Evolutionary conservation across 2,113 vertebrate species (phyloP), one percentile per base, ranked within the genome.

Genomic region (Electrona antarctica): DNA sequence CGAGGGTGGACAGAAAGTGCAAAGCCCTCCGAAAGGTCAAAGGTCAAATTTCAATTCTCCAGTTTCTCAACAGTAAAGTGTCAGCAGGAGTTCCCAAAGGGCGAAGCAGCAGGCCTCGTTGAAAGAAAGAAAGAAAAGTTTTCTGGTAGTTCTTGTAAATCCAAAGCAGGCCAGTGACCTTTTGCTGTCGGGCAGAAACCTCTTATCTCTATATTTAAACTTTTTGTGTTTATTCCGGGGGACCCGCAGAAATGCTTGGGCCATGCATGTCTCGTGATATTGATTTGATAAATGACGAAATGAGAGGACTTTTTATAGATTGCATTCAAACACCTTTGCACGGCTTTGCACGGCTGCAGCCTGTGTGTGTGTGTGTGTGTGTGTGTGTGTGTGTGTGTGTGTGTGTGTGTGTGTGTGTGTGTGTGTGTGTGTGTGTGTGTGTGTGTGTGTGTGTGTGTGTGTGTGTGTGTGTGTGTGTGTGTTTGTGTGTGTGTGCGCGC

Each of bases 1-100:
- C 83, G 82, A 82, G 78, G 80, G 88, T 78, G 79, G 74, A 71
- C 71, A 78, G 60, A 82, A 86, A 74, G 69, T 64, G 60, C 51
- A 80, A 79, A 78, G 60, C 15, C 33, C 33, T 6, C 33, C 33
- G 2, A 87, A 90, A 90, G 82, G 85, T 74, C 63, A 85, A 74
- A 85, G 41, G 63, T 85, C 67, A 68, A 49, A 68, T 4, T 4
- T 11, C 46, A 45, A 45, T 28, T 86, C 81, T 51, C 58, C 52
- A 60, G 21, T 29, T 74, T 72, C 15, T 74, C 13, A 59, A 0
- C 14, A 7, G 81, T 79, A 29, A 74, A 78, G 78, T 58, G 81
- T 67, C 69, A 84, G 79, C 55, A 84, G 86, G 88, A 88, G 15
- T 41, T 73, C 71, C 85, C 81, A 78, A 41, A 14, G 61, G 69